phyloP scores from a whole-genome alignment of 2,113 vertebrate genomes.

The Sus scrofa region T2T-Sscrofa CM000818.6:94840001-94840500 shows the following conservation, averaged over 20 bases:
- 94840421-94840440: neutral
- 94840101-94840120: slow-evolving; percentile 17
- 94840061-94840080: slow-evolving; percentile 51
- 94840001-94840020: slow-evolving; percentile 16
- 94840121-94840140: slow-evolving; percentile 67
- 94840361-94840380: slow-evolving; percentile 30
- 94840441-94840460: neutral
- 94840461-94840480: neutral
- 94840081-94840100: slow-evolving; percentile 55
- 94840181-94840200: neutral
- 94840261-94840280: slow-evolving; percentile 26
- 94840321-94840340: neutral
- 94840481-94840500: neutral
- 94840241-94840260: slow-evolving; percentile 48
- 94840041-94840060: neutral
- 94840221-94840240: neutral
- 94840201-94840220: neutral
- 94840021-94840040: slow-evolving; percentile 45
- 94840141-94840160: slow-evolving; percentile 67
- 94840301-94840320: neutral
- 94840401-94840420: neutral
- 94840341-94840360: neutral
- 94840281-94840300: slow-evolving; percentile 1
- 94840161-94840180: neutral
- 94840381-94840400: neutral